Evolutionary conservation across 2,888 invertebrate genomes (phyloP).

Genomic region (Lysandra bellargus): DNA sequence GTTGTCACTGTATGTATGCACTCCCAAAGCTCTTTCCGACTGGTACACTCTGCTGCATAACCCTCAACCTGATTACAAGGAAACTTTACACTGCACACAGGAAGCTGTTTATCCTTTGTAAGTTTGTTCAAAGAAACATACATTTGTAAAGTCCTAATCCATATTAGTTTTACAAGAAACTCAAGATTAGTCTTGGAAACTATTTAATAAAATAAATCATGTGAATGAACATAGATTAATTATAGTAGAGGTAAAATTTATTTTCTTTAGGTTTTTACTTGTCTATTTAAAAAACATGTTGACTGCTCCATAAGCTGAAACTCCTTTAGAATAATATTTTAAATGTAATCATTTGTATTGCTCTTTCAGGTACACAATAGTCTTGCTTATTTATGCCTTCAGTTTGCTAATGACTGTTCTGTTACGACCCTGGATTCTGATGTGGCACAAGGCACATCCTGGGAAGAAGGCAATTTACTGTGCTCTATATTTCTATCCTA

Average conservation of each 20-base stretch:
- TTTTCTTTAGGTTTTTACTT: too few relatives aligned
- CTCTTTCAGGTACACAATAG: conserved; percentile 91
- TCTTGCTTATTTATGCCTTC: conserved; percentile 93
- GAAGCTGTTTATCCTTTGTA: conserved; percentile 99
- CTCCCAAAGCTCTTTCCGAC: conserved; percentile 90
- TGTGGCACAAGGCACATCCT: conserved; percentile 82
- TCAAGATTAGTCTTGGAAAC: too few relatives aligned
- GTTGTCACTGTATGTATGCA: conserved; percentile 88
- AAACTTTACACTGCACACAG: conserved; percentile 95
- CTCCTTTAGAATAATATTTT: neutral
- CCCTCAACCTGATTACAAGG: conserved; percentile 94
- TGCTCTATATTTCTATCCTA: conserved; percentile 96
- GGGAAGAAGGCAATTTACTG: conserved; percentile 93
- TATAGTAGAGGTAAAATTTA: too few relatives aligned
- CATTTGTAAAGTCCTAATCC: too few relatives aligned
- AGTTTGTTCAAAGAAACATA: conserved; percentile 56
- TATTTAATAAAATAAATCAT: too few relatives aligned
- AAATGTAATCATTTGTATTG: conserved; percentile 17
- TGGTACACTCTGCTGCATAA: conserved; percentile 98
- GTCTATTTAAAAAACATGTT: too few relatives aligned
- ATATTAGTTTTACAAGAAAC: too few relatives aligned
- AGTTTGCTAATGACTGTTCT: conserved; percentile 89
- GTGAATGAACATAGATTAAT: too few relatives aligned
- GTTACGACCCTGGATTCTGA: conserved; percentile 87
- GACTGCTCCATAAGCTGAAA: neutral